phyloP scores from a whole-genome alignment of 2,888 invertebrate genomes.

The Sphaerophoria taeniata region DNA sequence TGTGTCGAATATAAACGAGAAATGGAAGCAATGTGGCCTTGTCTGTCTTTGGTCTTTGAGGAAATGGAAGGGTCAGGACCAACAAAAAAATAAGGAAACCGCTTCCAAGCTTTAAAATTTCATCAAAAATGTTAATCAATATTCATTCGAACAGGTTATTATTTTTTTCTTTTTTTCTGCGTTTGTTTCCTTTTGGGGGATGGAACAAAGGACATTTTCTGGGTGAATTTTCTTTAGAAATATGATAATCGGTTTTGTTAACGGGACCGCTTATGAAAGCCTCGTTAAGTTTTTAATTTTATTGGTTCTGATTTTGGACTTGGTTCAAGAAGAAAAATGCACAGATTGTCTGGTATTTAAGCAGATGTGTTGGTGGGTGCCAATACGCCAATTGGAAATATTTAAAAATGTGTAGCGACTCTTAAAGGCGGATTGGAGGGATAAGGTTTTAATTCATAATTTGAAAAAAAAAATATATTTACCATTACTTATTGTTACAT shows the following conservation, averaged over 20 bases:
- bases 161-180: neutral
- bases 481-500: no score
- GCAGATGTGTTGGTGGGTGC: no score
- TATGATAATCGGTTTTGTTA: neutral
- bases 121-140: slow-evolving; percentile 33
- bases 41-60: neutral
- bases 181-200: neutral
- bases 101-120: slow-evolving; percentile 6
- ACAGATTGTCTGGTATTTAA: neutral
- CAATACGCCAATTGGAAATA: no score
- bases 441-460: no score
- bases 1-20: slow-evolving; percentile 11
- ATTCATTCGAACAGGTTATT: slow-evolving; percentile 39
- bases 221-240: neutral
- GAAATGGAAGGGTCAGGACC: neutral
- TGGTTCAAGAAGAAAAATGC: neutral
- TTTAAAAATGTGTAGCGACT: no score
- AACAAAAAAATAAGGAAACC: neutral
- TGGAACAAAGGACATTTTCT: neutral
- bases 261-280: slow-evolving; percentile 12
- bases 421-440: no score
- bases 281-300: neutral
- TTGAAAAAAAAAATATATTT: no score
- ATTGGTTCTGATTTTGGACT: neutral
- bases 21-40: slow-evolving; percentile 21